phyloP scores from a whole-genome alignment of 2,888 invertebrate species.

The Fabriciana adippe region DNA sequence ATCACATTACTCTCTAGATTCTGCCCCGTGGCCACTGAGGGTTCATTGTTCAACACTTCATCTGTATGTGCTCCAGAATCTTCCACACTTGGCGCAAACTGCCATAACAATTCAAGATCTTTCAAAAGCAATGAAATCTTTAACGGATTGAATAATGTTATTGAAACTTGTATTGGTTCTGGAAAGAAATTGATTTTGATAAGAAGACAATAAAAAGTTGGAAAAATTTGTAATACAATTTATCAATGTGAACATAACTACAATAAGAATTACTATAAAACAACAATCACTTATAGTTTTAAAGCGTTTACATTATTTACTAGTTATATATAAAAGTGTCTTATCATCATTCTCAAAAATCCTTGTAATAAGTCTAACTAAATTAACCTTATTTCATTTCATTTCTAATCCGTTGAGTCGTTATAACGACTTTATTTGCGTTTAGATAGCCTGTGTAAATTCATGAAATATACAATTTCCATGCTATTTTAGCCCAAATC shows the following conservation, averaged over 20 bases:
- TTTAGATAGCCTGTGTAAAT: not conserved
- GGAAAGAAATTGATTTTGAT: slow-evolving; percentile 46
- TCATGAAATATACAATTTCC: not conserved
- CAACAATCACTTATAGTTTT: too few relatives aligned
- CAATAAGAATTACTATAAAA: too few relatives aligned
- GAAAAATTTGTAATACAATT: not conserved
- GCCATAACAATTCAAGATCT: slow-evolving; percentile 89
- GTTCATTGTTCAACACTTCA: slow-evolving; percentile 59
- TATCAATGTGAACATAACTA: not conserved
- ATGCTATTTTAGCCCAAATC: too few relatives aligned
- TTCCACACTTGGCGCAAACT: slow-evolving; percentile 67
- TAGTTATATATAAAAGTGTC: too few relatives aligned
- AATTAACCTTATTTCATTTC: too few relatives aligned
- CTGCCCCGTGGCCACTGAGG: slow-evolving; percentile 57
- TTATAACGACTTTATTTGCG: not conserved
- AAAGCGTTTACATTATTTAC: too few relatives aligned
- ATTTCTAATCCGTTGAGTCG: too few relatives aligned
- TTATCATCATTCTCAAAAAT: too few relatives aligned
- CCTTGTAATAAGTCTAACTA: too few relatives aligned
- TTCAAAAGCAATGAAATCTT: slow-evolving; percentile 87
- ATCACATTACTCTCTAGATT: slow-evolving; percentile 68
- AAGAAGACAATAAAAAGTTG: slow-evolving; percentile 10
- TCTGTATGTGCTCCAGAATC: slow-evolving; percentile 50
- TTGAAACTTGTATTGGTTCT: slow-evolving; percentile 91
- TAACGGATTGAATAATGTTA: slow-evolving; percentile 89